Evolutionary conservation across 2,797 vertebrate species (phyloP).

Genomic region (Halcyon smyrnensis): DNA sequence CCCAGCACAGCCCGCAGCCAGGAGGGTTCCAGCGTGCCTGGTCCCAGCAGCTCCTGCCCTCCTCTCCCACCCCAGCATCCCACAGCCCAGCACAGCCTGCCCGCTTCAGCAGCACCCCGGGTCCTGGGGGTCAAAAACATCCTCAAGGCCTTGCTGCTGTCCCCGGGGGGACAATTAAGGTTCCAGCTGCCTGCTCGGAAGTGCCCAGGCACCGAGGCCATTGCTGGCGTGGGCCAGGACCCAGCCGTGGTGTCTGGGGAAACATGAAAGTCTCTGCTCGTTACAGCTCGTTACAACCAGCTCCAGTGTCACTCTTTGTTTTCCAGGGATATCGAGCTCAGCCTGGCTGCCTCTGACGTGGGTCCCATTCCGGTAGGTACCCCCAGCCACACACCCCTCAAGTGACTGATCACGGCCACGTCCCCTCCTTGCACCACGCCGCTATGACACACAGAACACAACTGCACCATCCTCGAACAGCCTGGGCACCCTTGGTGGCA

Average conservation of each 20-base stretch:
- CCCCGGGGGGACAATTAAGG: fast-evolving
- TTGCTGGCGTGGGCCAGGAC: background rate
- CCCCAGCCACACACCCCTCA: fast-evolving
- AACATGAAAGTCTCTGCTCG: fast-evolving
- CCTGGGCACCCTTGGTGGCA: background rate
- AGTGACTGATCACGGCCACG: fast-evolving
- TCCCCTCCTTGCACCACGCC: background rate
- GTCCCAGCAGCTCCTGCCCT: fast-evolving
- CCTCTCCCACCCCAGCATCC: background rate
- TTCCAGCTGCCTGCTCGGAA: background rate
- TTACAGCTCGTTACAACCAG: background rate
- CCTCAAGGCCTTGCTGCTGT: background rate
- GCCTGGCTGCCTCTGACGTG: constrained; percentile 42
- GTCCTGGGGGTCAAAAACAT: fast-evolving
- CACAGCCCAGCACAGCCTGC: background rate
- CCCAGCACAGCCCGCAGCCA: background rate
- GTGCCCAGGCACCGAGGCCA: background rate
- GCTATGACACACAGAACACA: background rate
- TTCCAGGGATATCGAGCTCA: constrained; percentile 30
- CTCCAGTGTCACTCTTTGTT: background rate
- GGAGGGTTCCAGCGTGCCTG: fast-evolving
- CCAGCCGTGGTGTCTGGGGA: fast-evolving
- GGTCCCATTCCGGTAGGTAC: constrained; percentile 44
- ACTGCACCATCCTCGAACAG: fast-evolving
- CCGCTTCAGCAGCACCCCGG: background rate